phyloP scores from a whole-genome alignment of 1,140 invertebrate genomes.

The Agrilus planipennis region DNA sequence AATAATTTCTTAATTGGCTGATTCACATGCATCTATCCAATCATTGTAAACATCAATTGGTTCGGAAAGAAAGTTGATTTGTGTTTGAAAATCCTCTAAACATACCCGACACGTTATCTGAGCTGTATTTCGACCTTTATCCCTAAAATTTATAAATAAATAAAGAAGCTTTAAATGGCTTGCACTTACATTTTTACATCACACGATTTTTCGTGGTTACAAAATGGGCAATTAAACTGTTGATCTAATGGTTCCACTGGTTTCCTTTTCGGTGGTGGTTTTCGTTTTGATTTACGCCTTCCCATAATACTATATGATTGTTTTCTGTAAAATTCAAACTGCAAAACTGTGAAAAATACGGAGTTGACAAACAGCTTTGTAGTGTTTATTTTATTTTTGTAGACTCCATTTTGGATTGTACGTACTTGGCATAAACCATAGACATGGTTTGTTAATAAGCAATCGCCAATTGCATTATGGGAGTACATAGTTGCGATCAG shows the following conservation, averaged over 20 bases:
- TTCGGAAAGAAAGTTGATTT: conserved; percentile 93
- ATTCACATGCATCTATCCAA: conserved; percentile 99
- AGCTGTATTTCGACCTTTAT: conserved; percentile 83
- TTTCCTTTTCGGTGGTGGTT: conserved; percentile 90
- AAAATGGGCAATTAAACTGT: conserved; percentile 98
- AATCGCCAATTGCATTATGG: no score
- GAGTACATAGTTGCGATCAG: no score
- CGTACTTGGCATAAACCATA: no score
- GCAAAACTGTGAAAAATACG: no score
- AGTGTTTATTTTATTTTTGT: no score
- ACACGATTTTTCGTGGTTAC: conserved; percentile 98
- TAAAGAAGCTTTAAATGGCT: neutral
- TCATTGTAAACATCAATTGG: conserved; percentile 98
- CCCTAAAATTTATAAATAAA: conserved; percentile 52
- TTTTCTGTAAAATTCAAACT: neutral
- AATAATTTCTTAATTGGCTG: conserved; percentile 67
- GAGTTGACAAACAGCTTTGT: no score
- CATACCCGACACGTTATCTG: conserved; percentile 91
- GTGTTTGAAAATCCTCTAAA: conserved; percentile 92
- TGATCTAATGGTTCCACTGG: conserved; percentile 87
- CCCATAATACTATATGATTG: conserved; percentile 57
- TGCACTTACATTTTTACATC: conserved; percentile 95
- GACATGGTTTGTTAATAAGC: no score
- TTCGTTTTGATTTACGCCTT: conserved; percentile 91
- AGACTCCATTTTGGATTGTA: no score